Percentiles rank a stretch among this genome's conserved stretches.
Conservation (phyloP, 2,113 vertebrate genomes). For the Phaethon lepturus region DNA sequence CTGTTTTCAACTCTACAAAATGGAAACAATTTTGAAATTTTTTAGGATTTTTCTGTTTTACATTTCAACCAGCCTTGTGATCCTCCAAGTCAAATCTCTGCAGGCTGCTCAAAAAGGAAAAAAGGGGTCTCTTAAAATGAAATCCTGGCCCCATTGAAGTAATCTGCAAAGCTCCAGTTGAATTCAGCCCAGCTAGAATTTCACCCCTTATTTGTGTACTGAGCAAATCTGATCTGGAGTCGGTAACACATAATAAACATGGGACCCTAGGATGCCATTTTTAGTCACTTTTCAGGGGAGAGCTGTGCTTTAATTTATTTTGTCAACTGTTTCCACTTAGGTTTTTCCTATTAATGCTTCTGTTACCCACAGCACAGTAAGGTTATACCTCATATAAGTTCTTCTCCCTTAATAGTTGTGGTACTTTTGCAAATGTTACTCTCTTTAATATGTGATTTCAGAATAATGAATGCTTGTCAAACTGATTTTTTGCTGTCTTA, state of each 20-base stretch:
- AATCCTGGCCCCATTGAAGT: slow-evolving; percentile 40
- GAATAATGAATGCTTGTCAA: slow-evolving; percentile 69
- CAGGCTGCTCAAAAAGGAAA: slow-evolving; percentile 1
- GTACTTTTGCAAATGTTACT: slow-evolving; percentile 41
- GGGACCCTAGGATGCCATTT: slow-evolving; percentile 63
- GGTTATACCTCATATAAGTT: slow-evolving; percentile 51
- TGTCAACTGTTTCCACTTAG: slow-evolving; percentile 73
- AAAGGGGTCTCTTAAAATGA: slow-evolving; percentile 6
- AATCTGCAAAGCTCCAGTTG: slow-evolving; percentile 40
- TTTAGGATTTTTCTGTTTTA: slow-evolving; percentile 35
- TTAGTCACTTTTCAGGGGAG: slow-evolving; percentile 56
- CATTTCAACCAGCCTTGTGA: slow-evolving; percentile 18
- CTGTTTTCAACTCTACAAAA: slow-evolving; percentile 22
- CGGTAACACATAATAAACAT: slow-evolving; percentile 70
- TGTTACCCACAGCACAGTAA: slow-evolving; percentile 41
- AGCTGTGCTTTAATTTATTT: slow-evolving; percentile 64
- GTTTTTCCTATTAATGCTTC: slow-evolving; percentile 64
- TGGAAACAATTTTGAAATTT: slow-evolving; percentile 30
- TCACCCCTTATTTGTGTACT: slow-evolving; percentile 65
- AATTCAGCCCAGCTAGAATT: slow-evolving; percentile 53
- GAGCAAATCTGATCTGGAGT: slow-evolving; percentile 65
- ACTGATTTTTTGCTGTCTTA: slow-evolving; percentile 57
- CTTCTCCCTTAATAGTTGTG: slow-evolving; percentile 47
- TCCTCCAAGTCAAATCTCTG: slow-evolving; percentile 22
- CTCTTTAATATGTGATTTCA: slow-evolving; percentile 55